phyloP scores from a whole-genome alignment of 2,797 vertebrate species.

The Sebastes kiyomatsui region DNA sequence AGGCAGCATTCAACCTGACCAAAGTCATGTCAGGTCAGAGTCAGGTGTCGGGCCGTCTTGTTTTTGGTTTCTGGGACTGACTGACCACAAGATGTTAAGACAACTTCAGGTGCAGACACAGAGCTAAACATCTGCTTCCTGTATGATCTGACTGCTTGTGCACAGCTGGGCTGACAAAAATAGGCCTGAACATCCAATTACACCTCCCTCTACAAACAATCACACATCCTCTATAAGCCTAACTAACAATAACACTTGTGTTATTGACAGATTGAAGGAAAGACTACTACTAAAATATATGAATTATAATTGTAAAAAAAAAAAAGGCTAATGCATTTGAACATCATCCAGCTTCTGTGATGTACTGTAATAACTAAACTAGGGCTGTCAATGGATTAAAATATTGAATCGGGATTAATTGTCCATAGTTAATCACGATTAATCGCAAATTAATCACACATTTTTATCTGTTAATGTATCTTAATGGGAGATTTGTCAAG shows the following conservation, averaged over 20 bases:
- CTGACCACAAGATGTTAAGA: not conserved
- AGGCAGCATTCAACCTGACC: not conserved
- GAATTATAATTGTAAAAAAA: not conserved
- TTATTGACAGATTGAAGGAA: no score
- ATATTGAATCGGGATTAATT: no score
- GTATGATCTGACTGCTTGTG: not conserved
- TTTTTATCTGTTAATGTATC: no score
- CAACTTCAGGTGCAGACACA: not conserved
- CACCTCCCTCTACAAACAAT: not conserved
- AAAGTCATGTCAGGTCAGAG: not conserved
- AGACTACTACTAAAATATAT: not conserved
- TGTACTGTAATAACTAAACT: not conserved
- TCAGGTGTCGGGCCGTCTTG: not conserved
- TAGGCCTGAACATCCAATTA: not conserved
- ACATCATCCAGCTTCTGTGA: not conserved
- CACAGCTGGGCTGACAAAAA: slow-evolving; percentile 1
- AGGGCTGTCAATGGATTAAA: no score
- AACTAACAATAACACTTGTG: not conserved
- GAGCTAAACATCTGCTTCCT: slow-evolving; percentile 9
- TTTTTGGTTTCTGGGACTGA: not conserved
- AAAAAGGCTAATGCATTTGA: not conserved
- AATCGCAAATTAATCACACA: no score
- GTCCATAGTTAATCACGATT: no score
- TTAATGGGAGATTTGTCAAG: no score
- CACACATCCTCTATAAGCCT: not conserved